Percentiles rank a stretch among this genome's conserved stretches.
These are phyloP conservation scores for Leucoraja ocellata DNA, from an alignment of 2,797 vertebrate species.

Conservation along the genomic window DNA sequence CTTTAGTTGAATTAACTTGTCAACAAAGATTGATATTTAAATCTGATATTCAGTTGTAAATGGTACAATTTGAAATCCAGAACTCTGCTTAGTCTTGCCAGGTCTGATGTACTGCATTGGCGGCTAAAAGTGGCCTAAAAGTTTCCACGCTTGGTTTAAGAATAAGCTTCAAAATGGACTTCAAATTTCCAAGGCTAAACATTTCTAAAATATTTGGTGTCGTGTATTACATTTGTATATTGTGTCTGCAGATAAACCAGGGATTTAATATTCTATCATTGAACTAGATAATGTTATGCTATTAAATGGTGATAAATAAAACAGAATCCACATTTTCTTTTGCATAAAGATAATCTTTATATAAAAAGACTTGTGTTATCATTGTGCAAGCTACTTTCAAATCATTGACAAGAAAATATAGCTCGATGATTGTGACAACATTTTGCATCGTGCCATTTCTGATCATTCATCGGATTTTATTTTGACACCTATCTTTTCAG, in stretches of 20 bases:
- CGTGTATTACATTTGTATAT: not conserved
- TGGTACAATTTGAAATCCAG: not conserved
- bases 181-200: not conserved
- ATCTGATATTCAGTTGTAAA: not conserved
- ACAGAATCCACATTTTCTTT: not conserved
- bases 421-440: slow-evolving; percentile 46
- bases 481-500: slow-evolving; percentile 53
- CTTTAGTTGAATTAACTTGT: not conserved
- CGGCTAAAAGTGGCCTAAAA: not conserved
- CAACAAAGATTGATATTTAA: not conserved
- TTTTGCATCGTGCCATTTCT: slow-evolving; percentile 44
- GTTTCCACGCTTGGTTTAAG: not conserved
- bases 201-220: not conserved
- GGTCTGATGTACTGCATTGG: not conserved
- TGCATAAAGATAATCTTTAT: not conserved
- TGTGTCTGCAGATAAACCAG: not conserved
- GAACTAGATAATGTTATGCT: not conserved
- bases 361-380: not conserved
- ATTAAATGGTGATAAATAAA: not conserved
- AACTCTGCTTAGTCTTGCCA: not conserved
- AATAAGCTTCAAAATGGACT: not conserved
- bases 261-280: not conserved
- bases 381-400: not conserved
- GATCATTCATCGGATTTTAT: slow-evolving; percentile 46
- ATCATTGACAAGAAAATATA: not conserved